phyloP scores from a whole-genome alignment of 2,888 invertebrate species.

The Hybos culiciformis region DNA sequence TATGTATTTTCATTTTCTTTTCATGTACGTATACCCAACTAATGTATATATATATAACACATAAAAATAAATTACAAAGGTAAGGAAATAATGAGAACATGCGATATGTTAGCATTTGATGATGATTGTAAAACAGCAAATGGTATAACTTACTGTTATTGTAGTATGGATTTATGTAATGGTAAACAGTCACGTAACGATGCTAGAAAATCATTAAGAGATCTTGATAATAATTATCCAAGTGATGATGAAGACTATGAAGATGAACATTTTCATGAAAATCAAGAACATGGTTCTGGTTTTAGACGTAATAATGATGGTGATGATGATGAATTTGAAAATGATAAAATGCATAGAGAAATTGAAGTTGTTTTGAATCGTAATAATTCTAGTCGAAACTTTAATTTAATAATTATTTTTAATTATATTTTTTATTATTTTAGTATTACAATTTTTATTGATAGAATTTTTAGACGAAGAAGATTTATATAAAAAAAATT shows the following conservation, averaged over 20 bases:
- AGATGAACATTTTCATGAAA: background rate
- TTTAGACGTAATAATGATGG: background rate
- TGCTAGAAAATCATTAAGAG: conserved; percentile 11
- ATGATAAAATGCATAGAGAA: background rate
- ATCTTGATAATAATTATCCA: conserved; percentile 9
- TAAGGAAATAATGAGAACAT: conserved; percentile 14
- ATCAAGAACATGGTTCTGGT: background rate
- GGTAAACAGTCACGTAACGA: conserved; percentile 9
- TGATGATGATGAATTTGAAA: background rate
- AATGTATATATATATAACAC: too few relatives aligned
- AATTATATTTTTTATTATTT: too few relatives aligned
- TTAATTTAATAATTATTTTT: too few relatives aligned
- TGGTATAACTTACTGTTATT: conserved; percentile 15
- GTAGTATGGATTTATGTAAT: conserved; percentile 15
- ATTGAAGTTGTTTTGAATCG: conserved; percentile 2
- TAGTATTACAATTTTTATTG: too few relatives aligned
- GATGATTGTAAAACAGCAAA: conserved; percentile 17
- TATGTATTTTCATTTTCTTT: too few relatives aligned
- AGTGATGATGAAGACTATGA: conserved; percentile 14
- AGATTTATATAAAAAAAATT: too few relatives aligned
- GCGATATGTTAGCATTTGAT: conserved; percentile 13
- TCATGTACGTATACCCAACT: too few relatives aligned
- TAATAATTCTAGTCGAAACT: background rate
- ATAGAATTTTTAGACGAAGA: too few relatives aligned
- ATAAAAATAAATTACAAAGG: too few relatives aligned